Percentiles rank a stretch among this genome's conserved stretches.
Evolutionary conservation across 2,113 vertebrate genomes (phyloP).

Genomic region (human (Homo sapiens)): DNA sequence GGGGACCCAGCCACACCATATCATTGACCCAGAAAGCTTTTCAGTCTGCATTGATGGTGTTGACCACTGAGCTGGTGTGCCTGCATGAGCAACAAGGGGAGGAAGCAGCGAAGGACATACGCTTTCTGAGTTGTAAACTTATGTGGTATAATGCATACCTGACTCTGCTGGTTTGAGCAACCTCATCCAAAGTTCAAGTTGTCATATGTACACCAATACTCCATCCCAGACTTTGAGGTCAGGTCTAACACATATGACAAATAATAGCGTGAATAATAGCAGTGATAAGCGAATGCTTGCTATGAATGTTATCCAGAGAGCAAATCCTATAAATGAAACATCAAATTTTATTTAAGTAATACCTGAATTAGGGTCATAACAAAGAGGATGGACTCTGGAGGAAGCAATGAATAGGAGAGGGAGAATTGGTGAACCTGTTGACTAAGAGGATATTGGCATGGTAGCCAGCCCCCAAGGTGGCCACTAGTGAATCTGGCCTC

Average conservation of each 20-base stretch:
- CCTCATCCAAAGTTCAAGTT: neutral
- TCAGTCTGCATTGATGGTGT: neutral
- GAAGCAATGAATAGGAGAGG: neutral
- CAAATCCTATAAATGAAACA: neutral
- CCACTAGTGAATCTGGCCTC: neutral
- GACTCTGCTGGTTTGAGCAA: neutral
- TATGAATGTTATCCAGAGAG: no score
- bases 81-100: neutral
- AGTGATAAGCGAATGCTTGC: no score
- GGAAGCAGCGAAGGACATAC: no score
- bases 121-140: neutral
- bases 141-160: neutral
- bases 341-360: neutral
- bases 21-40: neutral
- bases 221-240: neutral
- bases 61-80: no score
- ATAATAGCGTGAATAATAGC: neutral
- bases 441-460: neutral
- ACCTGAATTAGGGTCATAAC: neutral
- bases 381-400: neutral
- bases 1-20: no score
- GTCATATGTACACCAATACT: neutral
- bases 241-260: neutral
- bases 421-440: neutral
- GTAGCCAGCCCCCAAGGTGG: neutral